Conservation (phyloP, 2,113 vertebrate genomes). For the Macaca nemestrina region DNA sequence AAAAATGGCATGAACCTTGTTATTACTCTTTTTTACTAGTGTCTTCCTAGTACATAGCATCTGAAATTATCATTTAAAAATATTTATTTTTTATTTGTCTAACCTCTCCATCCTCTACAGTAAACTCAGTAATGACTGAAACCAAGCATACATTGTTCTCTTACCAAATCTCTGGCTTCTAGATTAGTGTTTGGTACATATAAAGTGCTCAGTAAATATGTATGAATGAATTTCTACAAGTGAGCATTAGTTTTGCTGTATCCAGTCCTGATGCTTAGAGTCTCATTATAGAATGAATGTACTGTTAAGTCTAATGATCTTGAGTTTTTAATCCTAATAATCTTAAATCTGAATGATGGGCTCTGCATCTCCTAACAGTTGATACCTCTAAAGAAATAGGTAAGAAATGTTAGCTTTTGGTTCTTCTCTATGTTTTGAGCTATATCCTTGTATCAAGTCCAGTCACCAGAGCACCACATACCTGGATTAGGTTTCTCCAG, state of each 20-base stretch:
- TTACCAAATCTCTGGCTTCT: neutral
- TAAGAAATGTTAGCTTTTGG: neutral
- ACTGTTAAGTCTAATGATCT: neutral
- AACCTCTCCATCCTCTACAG: neutral
- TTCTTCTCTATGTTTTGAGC: neutral
- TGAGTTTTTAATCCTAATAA: neutral
- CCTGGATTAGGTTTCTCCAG: neutral
- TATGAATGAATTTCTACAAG: neutral
- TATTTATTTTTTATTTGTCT: neutral
- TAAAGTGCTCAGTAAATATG: neutral
- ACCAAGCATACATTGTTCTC: neutral
- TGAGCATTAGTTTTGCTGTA: neutral
- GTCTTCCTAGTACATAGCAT: neutral
- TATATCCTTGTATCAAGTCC: neutral
- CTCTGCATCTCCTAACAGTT: neutral
- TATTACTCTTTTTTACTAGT: neutral
- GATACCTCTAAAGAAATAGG: neutral
- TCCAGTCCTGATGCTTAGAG: neutral
- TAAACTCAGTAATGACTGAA: neutral
- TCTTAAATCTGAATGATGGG: neutral
- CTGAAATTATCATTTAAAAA: neutral
- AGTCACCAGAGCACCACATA: neutral
- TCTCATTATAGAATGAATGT: neutral
- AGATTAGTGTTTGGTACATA: neutral
- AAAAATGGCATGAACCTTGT: neutral